Percentiles rank a stretch among this genome's conserved stretches.
Conservation (phyloP, 2,888 invertebrate genomes). For the Seira ritae region DNA sequence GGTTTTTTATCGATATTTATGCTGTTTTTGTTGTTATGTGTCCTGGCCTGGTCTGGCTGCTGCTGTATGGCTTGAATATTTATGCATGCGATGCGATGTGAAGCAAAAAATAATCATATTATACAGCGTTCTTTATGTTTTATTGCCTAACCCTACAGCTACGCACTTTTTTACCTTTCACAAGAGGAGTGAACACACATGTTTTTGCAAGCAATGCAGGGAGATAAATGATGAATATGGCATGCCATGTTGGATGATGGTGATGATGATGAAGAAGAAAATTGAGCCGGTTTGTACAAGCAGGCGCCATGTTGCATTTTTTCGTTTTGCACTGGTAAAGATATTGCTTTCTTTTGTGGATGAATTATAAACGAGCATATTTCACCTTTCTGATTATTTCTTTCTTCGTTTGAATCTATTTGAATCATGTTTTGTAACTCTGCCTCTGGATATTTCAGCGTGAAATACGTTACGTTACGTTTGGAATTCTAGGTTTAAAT, state of each 20-base stretch:
- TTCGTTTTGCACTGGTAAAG: slow-evolving; percentile 16
- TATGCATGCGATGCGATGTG: background rate
- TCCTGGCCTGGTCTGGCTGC: too few relatives aligned
- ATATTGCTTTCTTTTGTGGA: background rate
- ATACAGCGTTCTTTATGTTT: background rate
- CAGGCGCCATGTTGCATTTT: slow-evolving; percentile 36
- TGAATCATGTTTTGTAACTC: too few relatives aligned
- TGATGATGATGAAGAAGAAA: too few relatives aligned
- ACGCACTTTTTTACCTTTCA: slow-evolving; percentile 19
- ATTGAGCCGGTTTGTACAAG: too few relatives aligned
- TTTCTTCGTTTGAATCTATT: background rate
- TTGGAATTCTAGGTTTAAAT: too few relatives aligned
- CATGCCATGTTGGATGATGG: too few relatives aligned
- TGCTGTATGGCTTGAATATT: background rate
- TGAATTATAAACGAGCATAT: too few relatives aligned
- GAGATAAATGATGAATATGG: background rate
- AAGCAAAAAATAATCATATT: too few relatives aligned
- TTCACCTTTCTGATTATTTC: too few relatives aligned
- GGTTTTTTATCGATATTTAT: background rate
- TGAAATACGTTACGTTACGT: background rate
- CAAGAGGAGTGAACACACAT: background rate
- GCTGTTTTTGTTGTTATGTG: too few relatives aligned
- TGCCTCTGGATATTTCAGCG: background rate
- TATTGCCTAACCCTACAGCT: slow-evolving; percentile 8
- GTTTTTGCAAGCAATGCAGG: too few relatives aligned